Evolutionary conservation across 2,888 invertebrate genomes (phyloP).

Genomic region (Serripes groenlandicus): DNA sequence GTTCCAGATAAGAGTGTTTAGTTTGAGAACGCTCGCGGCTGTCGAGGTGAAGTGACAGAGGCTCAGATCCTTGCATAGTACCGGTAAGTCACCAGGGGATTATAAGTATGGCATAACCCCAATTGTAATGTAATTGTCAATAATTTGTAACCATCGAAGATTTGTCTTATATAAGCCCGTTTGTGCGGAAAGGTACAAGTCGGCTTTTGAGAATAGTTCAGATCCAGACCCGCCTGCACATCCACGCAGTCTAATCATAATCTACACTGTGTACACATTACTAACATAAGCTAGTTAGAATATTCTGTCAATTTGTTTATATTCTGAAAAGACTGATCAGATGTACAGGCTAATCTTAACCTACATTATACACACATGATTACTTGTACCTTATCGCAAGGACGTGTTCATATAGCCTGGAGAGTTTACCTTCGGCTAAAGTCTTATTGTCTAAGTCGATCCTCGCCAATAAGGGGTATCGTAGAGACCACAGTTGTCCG

Average conservation of each 20-base stretch:
- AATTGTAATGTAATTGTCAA: too few species aligned
- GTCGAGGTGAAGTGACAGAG: too few species aligned
- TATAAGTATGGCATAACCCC: too few species aligned
- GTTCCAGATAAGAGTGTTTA: too few species aligned
- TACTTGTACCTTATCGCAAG: neutral
- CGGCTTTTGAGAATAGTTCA: too few species aligned
- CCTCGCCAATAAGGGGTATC: slow-evolving; percentile 64
- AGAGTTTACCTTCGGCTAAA: slow-evolving; percentile 61
- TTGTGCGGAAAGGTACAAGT: too few species aligned
- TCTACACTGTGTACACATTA: neutral
- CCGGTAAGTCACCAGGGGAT: too few species aligned
- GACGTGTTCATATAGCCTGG: neutral
- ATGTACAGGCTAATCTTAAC: neutral
- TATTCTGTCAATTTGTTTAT: neutral
- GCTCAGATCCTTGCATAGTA: too few species aligned
- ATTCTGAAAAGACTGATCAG: neutral
- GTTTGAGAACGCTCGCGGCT: too few species aligned
- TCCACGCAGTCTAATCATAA: neutral
- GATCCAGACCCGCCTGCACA: neutral
- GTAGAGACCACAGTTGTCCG: slow-evolving; percentile 50
- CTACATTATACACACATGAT: neutral
- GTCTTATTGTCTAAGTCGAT: slow-evolving; percentile 47
- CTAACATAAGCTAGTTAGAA: neutral
- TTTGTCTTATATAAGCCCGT: too few species aligned
- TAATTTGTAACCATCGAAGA: too few species aligned